phyloP scores from a whole-genome alignment of 2,113 vertebrate species.

The Amazona vittata region DNA sequence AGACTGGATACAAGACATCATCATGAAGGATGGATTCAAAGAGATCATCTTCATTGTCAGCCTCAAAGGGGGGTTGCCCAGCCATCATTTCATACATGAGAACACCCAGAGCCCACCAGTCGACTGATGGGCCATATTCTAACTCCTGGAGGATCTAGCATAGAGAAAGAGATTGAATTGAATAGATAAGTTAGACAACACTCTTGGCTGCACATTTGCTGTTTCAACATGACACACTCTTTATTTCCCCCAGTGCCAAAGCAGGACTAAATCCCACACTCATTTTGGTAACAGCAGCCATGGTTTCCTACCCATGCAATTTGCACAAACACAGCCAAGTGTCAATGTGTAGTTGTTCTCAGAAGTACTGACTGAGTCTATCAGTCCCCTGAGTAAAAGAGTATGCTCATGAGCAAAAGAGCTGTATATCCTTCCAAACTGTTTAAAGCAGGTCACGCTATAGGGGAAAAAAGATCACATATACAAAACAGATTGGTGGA shows the following conservation, averaged over 20 bases:
- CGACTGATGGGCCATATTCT: constrained; percentile 94
- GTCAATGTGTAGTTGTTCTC: not conserved
- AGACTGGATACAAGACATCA: constrained; percentile 97
- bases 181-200: not conserved
- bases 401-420: not conserved
- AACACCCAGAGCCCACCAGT: constrained; percentile 98
- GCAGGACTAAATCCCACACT: not conserved
- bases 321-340: not conserved
- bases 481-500: constrained; percentile 61
- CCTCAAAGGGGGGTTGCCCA: constrained; percentile 96
- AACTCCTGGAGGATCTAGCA: constrained; percentile 94
- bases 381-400: constrained; percentile 44
- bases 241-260: not conserved
- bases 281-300: not conserved
- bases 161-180: not conserved
- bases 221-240: not conserved
- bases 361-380: constrained; percentile 23
- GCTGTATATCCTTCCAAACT: constrained; percentile 37
- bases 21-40: constrained; percentile 98
- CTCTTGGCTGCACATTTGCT: not conserved
- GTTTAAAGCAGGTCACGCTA: constrained; percentile 35
- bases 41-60: constrained; percentile 96
- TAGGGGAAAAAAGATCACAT: constrained; percentile 8
- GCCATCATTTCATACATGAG: constrained; percentile 99
- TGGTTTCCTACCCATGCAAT: not conserved